These are phyloP conservation scores for Corythornis madagascariensis DNA, from an alignment of 2,113 vertebrate genomes.

Conservation along the genomic window DNA sequence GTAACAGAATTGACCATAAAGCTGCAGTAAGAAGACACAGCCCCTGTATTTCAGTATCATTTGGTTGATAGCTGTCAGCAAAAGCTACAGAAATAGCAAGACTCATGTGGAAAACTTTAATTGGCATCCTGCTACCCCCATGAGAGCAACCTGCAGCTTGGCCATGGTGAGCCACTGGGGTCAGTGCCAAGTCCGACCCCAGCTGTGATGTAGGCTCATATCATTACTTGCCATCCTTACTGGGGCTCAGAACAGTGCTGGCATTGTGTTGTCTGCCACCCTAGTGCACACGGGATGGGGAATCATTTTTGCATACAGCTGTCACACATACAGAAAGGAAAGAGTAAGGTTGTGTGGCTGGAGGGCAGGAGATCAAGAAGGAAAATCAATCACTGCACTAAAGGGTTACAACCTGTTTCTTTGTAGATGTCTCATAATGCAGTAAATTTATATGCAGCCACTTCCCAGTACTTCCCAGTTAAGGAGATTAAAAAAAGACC, in stretches of 20 bases:
- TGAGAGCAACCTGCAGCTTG: neutral
- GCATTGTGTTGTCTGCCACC: neutral
- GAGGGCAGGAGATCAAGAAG: neutral
- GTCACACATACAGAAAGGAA: neutral
- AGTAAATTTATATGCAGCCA: conserved; percentile 41
- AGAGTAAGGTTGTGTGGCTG: neutral
- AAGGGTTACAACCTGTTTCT: neutral
- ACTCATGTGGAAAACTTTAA: neutral
- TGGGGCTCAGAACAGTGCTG: neutral
- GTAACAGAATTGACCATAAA: neutral
- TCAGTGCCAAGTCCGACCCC: conserved; percentile 5
- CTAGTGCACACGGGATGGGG: neutral
- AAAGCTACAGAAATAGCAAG: neutral
- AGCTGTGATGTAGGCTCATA: neutral
- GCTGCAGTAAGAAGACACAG: neutral
- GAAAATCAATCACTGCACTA: conserved; percentile 35
- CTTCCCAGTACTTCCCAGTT: neutral
- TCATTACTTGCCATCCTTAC: neutral
- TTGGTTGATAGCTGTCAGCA: neutral
- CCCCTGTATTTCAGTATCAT: neutral
- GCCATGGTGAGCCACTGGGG: neutral
- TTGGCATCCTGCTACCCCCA: neutral
- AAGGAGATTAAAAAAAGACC: conserved; percentile 28
- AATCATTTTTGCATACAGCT: conserved; percentile 33
- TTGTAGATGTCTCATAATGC: conserved; percentile 51